A percentile compares a stretch with the other conserved stretches of the same genome.
Evolutionary conservation across 2,113 vertebrate genomes (phyloP).

Genomic region (Rhynchomys soricoides): DNA sequence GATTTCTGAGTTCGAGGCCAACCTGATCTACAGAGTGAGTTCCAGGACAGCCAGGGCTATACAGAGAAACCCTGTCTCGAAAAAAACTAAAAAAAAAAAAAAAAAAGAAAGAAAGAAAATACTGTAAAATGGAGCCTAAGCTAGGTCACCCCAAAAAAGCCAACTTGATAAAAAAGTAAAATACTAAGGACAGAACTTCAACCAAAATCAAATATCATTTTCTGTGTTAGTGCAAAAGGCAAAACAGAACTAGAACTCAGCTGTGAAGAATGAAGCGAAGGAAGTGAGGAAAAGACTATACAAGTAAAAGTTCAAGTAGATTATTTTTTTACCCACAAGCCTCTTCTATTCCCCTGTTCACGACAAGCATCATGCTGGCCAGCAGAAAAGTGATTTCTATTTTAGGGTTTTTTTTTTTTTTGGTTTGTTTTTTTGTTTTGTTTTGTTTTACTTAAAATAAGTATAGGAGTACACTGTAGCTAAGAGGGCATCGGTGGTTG

Average conservation of each 20-base stretch:
- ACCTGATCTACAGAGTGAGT: too few species aligned
- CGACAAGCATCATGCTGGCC: background rate
- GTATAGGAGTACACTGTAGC: too few species aligned
- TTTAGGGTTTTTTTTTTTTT: background rate
- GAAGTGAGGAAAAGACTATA: background rate
- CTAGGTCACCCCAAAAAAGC: slow-evolving; percentile 17
- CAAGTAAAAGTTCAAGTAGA: background rate
- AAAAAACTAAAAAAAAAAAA: too few species aligned
- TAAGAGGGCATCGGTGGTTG: too few species aligned
- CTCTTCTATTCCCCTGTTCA: background rate
- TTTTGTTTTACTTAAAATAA: too few species aligned
- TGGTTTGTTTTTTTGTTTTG: too few species aligned
- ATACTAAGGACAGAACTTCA: slow-evolving; percentile 39
- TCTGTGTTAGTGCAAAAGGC: slow-evolving; percentile 37
- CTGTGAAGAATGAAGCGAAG: background rate
- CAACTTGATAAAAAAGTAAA: slow-evolving; percentile 39
- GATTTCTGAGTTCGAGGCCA: too few species aligned
- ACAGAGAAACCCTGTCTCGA: too few species aligned
- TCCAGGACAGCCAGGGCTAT: too few species aligned
- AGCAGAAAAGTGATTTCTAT: slow-evolving; percentile 25
- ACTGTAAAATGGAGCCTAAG: background rate
- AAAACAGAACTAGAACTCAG: slow-evolving; percentile 12
- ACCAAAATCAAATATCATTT: background rate
- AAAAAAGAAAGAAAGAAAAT: too few species aligned
- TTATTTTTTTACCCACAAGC: background rate